Evolutionary conservation across 1,140 invertebrate genomes (phyloP).

Genomic region (Caenorhabditis remanei): DNA sequence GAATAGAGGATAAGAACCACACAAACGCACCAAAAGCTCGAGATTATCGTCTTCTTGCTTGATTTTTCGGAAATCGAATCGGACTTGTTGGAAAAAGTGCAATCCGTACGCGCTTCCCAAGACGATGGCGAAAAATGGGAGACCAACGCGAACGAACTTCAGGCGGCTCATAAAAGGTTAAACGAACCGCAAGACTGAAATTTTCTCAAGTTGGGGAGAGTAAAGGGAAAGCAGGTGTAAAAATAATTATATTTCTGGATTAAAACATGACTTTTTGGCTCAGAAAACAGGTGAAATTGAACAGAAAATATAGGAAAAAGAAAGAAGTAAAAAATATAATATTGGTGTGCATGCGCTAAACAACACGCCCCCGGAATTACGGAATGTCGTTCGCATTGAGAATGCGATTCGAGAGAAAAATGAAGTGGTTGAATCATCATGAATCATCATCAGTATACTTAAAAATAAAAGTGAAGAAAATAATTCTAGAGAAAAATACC

Average conservation of each 20-base stretch:
- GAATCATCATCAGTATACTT: no score
- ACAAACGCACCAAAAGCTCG: constrained; percentile 66
- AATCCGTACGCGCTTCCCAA: constrained; percentile 71
- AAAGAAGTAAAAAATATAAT: neutral
- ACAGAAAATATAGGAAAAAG: neutral
- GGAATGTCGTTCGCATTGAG: neutral
- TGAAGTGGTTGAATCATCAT: no score
- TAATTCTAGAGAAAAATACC: no score
- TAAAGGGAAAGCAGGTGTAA: neutral
- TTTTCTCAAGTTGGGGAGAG: neutral
- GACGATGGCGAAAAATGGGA: constrained; percentile 71
- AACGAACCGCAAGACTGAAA: constrained; percentile 51
- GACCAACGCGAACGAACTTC: constrained; percentile 66
- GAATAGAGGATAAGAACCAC: neutral
- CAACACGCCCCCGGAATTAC: neutral
- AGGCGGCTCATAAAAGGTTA: constrained; percentile 50
- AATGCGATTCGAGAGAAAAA: neutral
- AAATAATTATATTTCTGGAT: neutral
- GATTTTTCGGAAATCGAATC: constrained; percentile 70
- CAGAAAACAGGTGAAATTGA: no score
- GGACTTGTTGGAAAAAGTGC: constrained; percentile 72
- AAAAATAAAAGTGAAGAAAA: no score
- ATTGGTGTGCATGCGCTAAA: neutral
- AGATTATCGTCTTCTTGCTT: constrained; percentile 65
- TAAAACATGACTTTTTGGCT: no score